Evolutionary conservation across 2,888 invertebrate genomes (phyloP), one percentile per base, ranked within the genome.

Genomic region (Synergus umbraculus): DNA sequence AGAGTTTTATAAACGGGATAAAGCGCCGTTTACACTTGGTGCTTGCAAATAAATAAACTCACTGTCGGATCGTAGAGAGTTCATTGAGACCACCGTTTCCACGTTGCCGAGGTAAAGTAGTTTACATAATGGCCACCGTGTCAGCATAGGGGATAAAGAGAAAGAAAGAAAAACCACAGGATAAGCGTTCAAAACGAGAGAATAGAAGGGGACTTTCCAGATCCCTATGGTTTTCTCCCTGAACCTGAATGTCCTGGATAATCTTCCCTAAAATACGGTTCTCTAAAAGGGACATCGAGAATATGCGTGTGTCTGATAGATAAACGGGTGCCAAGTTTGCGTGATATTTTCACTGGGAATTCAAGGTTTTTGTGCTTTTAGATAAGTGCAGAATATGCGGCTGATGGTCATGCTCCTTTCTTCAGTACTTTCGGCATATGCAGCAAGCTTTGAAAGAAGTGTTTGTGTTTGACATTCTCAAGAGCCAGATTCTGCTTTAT

Each of bases 61-160:
- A 9, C 8, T 29, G 10, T 54, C 37, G n/a, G 73, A n/a, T 73
- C 73, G 54, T 54, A 54, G 73, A 64, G 64, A 73, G 73, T 73
- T 54, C 54, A 73, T 54, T 73, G 49, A 73, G 54, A 54, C 49
- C 37, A 54, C 37, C 73, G 73, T 73, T 73, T 73, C 29, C 73
- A 73, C 73, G 54, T 73, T 73, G 15, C 15, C 54, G 73, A 73
- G 73, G 73, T 73, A 73, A 73, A 73, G 73, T 73, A 73, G 73
- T 73, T 73, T 73, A 73, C 73, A 73, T 73, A 73, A 73, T 73
- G 73, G 73, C 54, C 73, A 73, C 10, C 73, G 54, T 73, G 73
- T 73, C 73, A 73, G 73, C 73, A 54, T 73, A 73, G 69, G 69
- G 69, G 69, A 67, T 67, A 69, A 69, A 69, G 49, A 69, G 69